A percentile compares a stretch with the other conserved stretches of the same genome.
Conservation (phyloP, 1,140 invertebrate species). For the Calycopis cecrops region DNA sequence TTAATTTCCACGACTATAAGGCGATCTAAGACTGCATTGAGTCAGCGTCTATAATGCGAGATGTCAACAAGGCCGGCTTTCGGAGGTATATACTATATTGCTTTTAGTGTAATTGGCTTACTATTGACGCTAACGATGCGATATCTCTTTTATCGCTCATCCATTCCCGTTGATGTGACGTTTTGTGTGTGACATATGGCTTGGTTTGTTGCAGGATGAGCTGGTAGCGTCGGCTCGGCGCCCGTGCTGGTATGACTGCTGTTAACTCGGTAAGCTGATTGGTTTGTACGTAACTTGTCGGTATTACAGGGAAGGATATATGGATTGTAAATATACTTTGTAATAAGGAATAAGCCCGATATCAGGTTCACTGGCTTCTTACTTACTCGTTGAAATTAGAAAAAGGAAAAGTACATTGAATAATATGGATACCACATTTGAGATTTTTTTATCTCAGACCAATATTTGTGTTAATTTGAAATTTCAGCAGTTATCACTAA, state of each 20-base stretch:
- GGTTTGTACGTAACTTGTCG: too few relatives aligned
- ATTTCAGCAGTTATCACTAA: too few relatives aligned
- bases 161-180: conserved; percentile 21
- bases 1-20: conserved; percentile 37
- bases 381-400: too few relatives aligned
- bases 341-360: too few relatives aligned
- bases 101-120: conserved; percentile 61
- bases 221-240: conserved; percentile 34
- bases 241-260: conserved; percentile 51
- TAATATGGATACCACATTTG: too few relatives aligned
- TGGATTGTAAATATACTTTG: too few relatives aligned
- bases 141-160: conserved; percentile 25
- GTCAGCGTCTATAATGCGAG: conserved; percentile 45
- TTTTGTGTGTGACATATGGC: conserved; percentile 3
- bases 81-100: conserved; percentile 52
- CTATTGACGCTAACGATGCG: conserved; percentile 38
- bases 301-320: too few relatives aligned
- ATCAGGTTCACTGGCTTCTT: too few relatives aligned
- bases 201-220: conserved; percentile 56
- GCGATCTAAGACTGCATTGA: conserved; percentile 55
- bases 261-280: conserved; percentile 60
- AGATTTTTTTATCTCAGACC: too few relatives aligned
- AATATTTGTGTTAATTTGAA: too few relatives aligned
- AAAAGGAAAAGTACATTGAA: too few relatives aligned
- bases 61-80: conserved; percentile 62